Evolutionary conservation across 2,113 vertebrate species (phyloP), one percentile per base, ranked within the genome.

Genomic region (Jaculus jaculus): DNA sequence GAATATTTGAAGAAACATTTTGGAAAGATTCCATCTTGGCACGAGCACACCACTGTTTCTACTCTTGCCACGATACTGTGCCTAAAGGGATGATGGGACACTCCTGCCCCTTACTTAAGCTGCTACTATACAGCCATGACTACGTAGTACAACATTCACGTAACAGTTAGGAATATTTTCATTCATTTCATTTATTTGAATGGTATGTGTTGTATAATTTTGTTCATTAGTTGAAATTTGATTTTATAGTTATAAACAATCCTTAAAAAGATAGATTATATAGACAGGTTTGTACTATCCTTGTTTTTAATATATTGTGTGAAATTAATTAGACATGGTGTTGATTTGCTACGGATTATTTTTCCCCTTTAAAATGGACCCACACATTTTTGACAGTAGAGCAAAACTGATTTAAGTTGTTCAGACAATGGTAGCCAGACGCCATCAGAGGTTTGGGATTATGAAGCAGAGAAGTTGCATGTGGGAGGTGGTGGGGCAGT

Each of bases 391-490:
- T 85, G n/a, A 72, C 47, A 5, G 21, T 63, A 32, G 63, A 81
- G 39, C 60, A 91, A 77, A 21, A 20, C 7, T 81, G 63, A 72
- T 42, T n/a, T 74, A 34, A 47, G 51, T 79, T 71, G 24, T 81
- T 94, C 39, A 77, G 42, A 39, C 37, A 30, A 68, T 30, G 20
- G 61, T 34, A 37, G 13, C 16, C 23, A 30, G 51, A 68, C n/a
- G 37, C 26, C 90, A 51, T 69, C 37, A 69, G 82, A 83, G 72
- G 42, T 80, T 87, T 87, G 32, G 89, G 74, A 93, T 58, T 30
- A 32, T 10, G 42, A 8, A 51, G 34, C 11, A 87, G 77, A 87
- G 65, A 18, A 51, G 84, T 28, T 91, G 65, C 20, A 58, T 72
- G 58, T 85, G 73, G 61, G 30, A 68, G 81, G 51, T 72, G 83